phyloP scores from a whole-genome alignment of 2,113 vertebrate species.

The Periophthalmodon schlosseri region DNA sequence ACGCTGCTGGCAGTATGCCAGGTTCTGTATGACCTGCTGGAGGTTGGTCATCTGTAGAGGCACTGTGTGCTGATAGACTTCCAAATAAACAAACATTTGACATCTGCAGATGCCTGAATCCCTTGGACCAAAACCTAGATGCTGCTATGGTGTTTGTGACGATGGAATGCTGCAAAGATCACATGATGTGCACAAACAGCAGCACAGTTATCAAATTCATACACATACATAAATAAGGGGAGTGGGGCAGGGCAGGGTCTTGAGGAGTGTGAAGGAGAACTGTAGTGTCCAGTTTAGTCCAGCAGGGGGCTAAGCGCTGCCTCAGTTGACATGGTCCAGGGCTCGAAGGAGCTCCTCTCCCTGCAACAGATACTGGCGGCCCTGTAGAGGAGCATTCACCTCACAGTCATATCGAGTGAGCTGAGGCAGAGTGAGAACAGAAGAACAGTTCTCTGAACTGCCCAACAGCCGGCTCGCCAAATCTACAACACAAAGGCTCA shows the following conservation, averaged over 20 bases:
- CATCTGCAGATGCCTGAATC: conserved; percentile 51
- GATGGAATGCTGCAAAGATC: conserved; percentile 72
- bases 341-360: conserved; percentile 93
- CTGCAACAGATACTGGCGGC: conserved; percentile 90
- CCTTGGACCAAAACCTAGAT: conserved; percentile 53
- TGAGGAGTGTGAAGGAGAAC: conserved; percentile 68
- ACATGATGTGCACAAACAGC: conserved; percentile 66
- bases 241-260: background rate
- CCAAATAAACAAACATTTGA: conserved; percentile 23
- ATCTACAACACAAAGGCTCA: conserved; percentile 71
- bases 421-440: conserved; percentile 80
- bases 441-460: conserved; percentile 79
- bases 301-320: conserved; percentile 60
- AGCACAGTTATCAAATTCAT: conserved; percentile 63
- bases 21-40: conserved; percentile 60
- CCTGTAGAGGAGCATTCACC: conserved; percentile 92
- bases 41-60: conserved; percentile 59
- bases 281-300: conserved; percentile 87
- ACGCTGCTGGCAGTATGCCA: conserved; percentile 74
- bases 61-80: conserved; percentile 63
- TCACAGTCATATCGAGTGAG: conserved; percentile 95
- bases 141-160: conserved; percentile 64
- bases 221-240: conserved; percentile 71
- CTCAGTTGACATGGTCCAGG: conserved; percentile 95
- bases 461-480: conserved; percentile 90